Conservation (phyloP, 1,140 invertebrate species). For the Lutraria rhynchaena region DNA sequence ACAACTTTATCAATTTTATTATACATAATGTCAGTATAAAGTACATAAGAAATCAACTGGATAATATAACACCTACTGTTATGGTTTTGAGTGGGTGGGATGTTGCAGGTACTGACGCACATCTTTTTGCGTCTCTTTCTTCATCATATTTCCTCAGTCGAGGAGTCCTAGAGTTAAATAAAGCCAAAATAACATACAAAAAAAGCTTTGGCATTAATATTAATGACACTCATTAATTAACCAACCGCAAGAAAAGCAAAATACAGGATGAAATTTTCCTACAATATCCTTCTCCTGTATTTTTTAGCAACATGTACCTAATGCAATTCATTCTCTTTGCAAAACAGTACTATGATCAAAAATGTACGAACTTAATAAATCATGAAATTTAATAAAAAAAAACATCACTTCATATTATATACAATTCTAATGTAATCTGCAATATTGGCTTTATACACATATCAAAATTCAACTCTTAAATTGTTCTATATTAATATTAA, state of each 20-base stretch:
- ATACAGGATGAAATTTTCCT: neutral
- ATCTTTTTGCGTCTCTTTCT: conserved; percentile 67
- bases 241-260: neutral
- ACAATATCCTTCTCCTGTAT: neutral
- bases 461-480: too few species aligned
- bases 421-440: too few species aligned
- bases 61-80: conserved; percentile 71
- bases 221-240: neutral
- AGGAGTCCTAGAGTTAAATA: conserved; percentile 72
- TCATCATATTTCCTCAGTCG: conserved; percentile 73
- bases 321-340: too few species aligned
- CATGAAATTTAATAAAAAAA: too few species aligned
- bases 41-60: neutral
- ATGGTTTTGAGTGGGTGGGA: conserved; percentile 85
- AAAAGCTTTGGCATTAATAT: neutral
- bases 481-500: too few species aligned
- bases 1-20: neutral
- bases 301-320: neutral
- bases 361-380: too few species aligned
- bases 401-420: too few species aligned
- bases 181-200: neutral
- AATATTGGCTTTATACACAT: too few species aligned
- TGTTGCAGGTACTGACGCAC: conserved; percentile 75
- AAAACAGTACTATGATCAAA: too few species aligned
- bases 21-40: neutral